Evolutionary conservation across 2,888 invertebrate genomes (phyloP).

Genomic region (Hoplodrina ambigua): DNA sequence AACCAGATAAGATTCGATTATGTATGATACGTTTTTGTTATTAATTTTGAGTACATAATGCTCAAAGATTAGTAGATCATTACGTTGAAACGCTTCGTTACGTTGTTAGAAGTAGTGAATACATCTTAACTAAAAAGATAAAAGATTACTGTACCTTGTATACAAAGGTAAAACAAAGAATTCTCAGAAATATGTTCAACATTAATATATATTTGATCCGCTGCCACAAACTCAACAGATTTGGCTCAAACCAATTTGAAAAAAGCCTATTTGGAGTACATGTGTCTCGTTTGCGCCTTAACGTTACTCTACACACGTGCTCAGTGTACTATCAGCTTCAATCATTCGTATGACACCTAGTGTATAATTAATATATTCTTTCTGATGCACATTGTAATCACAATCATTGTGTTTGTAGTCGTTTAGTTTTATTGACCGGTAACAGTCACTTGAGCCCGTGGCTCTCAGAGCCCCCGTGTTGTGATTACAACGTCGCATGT

Average conservation of each 20-base stretch:
- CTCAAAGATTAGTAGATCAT: too few species aligned
- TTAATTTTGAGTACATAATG: too few species aligned
- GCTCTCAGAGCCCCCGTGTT: background rate
- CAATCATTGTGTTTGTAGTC: conserved; percentile 11
- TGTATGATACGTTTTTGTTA: too few species aligned
- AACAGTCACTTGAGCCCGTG: background rate
- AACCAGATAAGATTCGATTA: too few species aligned
- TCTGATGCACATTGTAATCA: conserved; percentile 37
- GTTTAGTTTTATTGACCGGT: too few species aligned
- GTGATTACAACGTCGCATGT: conserved; percentile 39
- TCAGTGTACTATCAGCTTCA: conserved; percentile 5
- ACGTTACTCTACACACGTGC: background rate
- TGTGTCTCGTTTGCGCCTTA: background rate
- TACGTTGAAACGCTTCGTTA: too few species aligned
- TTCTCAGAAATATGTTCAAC: background rate
- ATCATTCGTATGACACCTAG: conserved; percentile 23
- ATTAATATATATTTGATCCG: background rate
- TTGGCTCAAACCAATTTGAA: background rate
- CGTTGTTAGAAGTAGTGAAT: too few species aligned
- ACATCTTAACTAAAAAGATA: too few species aligned
- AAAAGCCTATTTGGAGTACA: background rate
- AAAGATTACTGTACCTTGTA: too few species aligned
- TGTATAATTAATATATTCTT: background rate
- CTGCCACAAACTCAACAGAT: background rate
- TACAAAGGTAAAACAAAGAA: background rate